phyloP scores from a whole-genome alignment of 2,888 invertebrate species.

The Cephus rjabovi region DNA sequence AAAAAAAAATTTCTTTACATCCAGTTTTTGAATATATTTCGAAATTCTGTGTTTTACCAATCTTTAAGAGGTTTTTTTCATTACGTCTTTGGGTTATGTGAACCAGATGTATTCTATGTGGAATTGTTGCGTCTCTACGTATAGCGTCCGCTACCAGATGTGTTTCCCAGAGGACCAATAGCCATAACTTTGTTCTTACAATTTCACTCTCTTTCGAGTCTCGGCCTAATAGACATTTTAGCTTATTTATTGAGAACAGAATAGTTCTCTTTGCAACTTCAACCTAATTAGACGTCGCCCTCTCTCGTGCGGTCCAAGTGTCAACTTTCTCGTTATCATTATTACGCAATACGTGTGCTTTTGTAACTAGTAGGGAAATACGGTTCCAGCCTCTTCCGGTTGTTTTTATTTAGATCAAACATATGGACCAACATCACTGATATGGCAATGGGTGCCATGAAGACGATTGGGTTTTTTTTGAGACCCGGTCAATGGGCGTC shows the following conservation, averaged over 20 bases:
- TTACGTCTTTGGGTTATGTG: conserved; percentile 43
- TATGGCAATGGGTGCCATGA: conserved; percentile 1
- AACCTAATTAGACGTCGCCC: conserved; percentile 14
- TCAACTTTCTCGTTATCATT: conserved; percentile 48
- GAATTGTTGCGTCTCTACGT: not conserved
- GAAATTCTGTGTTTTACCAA: conserved; percentile 9
- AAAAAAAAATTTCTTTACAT: not conserved
- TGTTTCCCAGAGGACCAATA: conserved; percentile 33
- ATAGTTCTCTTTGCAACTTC: conserved; percentile 25
- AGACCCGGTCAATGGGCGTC: not conserved
- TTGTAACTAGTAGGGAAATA: conserved; percentile 12
- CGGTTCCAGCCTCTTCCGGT: conserved; percentile 40
- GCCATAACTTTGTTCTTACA: conserved; percentile 39
- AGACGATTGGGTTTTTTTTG: not conserved
- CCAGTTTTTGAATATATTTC: not conserved
- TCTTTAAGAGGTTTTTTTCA: conserved; percentile 29
- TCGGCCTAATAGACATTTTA: conserved; percentile 35
- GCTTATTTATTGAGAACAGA: conserved; percentile 55
- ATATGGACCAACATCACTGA: conserved; percentile 25
- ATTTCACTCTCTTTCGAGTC: conserved; percentile 24
- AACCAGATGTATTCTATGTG: conserved; percentile 45
- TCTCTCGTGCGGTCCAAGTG: conserved; percentile 27
- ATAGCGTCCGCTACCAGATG: conserved; percentile 35
- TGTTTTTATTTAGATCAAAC: conserved; percentile 44
- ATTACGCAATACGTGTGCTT: conserved; percentile 24